Evolutionary conservation across 2,888 invertebrate genomes (phyloP).

Genomic region (Dynastes tityus): DNA sequence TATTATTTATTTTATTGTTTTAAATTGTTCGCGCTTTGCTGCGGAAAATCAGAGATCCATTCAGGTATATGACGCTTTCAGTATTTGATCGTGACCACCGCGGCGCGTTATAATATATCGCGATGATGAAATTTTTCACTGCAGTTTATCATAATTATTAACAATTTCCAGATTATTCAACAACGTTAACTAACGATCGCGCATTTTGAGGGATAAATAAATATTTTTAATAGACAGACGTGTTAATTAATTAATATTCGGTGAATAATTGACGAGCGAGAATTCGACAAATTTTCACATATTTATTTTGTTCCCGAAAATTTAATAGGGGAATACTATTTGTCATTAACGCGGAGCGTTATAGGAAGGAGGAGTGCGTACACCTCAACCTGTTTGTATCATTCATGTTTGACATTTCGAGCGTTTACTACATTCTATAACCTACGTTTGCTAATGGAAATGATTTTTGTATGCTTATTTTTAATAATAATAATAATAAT

Average conservation of each 20-base stretch:
- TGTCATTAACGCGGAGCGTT: too few relatives aligned
- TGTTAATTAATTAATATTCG: constrained; percentile 9
- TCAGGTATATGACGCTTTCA: not conserved
- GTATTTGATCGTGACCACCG: not conserved
- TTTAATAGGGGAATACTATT: too few relatives aligned
- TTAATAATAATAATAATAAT: too few relatives aligned
- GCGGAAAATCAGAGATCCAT: not conserved
- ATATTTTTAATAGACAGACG: constrained; percentile 23
- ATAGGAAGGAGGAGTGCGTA: too few relatives aligned
- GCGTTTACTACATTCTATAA: too few relatives aligned
- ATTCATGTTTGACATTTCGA: too few relatives aligned
- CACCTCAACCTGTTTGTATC: too few relatives aligned
- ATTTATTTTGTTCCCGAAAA: too few relatives aligned
- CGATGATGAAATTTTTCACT: not conserved
- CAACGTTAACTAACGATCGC: not conserved
- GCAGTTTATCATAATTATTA: constrained; percentile 13
- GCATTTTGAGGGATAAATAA: not conserved
- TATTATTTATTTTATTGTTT: constrained; percentile 30
- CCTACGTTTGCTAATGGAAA: too few relatives aligned
- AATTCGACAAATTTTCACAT: not conserved
- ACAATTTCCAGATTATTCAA: constrained; percentile 9
- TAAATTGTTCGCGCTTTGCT: constrained; percentile 21
- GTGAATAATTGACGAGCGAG: not conserved
- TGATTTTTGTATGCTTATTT: too few relatives aligned
- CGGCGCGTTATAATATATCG: not conserved